Conservation (phyloP, 2,888 invertebrate genomes). For the Acanthosepion lycidas region DNA sequence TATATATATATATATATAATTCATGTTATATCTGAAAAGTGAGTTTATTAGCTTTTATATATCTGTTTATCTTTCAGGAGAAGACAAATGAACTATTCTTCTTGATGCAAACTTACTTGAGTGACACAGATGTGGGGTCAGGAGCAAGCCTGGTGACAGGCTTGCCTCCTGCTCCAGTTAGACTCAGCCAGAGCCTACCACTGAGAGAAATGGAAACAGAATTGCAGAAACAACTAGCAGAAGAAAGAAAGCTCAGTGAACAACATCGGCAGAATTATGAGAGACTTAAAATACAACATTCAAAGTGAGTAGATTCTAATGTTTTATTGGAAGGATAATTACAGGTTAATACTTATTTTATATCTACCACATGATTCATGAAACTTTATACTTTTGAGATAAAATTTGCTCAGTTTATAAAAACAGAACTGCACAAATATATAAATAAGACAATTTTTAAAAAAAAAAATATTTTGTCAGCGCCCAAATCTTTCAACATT, state of each 20-base stretch:
- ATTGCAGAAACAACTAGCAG: slow-evolving; percentile 73
- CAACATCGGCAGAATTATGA: slow-evolving; percentile 74
- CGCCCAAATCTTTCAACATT: too few species aligned
- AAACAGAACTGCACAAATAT: too few species aligned
- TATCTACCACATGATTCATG: too few species aligned
- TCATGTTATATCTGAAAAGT: too few species aligned
- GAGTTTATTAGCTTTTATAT: neutral
- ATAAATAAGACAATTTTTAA: too few species aligned
- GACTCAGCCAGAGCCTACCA: slow-evolving; percentile 40
- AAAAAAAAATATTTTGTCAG: too few species aligned
- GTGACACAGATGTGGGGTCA: slow-evolving; percentile 37
- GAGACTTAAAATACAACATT: slow-evolving; percentile 72
- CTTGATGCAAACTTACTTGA: slow-evolving; percentile 33
- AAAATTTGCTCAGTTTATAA: too few species aligned
- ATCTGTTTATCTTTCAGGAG: neutral
- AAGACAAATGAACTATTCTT: neutral
- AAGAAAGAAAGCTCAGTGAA: slow-evolving; percentile 73
- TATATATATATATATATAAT: too few species aligned
- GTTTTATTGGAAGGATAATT: neutral
- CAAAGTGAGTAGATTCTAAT: slow-evolving; percentile 61
- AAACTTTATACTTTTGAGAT: too few species aligned
- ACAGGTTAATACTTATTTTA: neutral
- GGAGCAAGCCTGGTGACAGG: slow-evolving; percentile 13
- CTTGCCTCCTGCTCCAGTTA: neutral
- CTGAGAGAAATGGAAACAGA: slow-evolving; percentile 64